phyloP scores from a whole-genome alignment of 2,797 vertebrate genomes.

The Okamejei kenojei region DNA sequence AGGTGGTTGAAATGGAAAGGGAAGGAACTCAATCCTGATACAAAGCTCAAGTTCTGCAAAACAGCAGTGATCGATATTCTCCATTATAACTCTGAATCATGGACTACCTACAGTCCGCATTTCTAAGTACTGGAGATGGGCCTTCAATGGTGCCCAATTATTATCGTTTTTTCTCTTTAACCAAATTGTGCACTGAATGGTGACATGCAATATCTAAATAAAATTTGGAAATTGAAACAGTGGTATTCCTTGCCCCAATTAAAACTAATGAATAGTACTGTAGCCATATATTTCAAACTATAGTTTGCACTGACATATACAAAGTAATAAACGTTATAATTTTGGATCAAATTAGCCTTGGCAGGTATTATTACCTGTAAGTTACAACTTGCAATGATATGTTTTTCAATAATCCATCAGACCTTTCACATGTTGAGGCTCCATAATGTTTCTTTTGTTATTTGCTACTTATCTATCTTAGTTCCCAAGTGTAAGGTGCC shows the following conservation, averaged over 20 bases:
- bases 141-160: neutral
- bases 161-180: neutral
- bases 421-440: conserved; percentile 4
- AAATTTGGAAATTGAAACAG: neutral
- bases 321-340: neutral
- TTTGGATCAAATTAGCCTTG: neutral
- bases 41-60: too few relatives aligned
- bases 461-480: neutral
- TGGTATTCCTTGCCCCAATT: neutral
- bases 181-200: neutral
- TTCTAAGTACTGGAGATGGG: too few relatives aligned
- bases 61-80: too few relatives aligned
- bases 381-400: neutral
- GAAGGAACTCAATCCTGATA: too few relatives aligned
- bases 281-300: neutral
- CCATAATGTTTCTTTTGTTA: conserved; percentile 10
- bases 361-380: conserved; percentile 9
- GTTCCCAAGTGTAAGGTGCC: neutral
- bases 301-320: neutral
- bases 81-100: too few relatives aligned
- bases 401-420: neutral
- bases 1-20: too few relatives aligned
- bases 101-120: too few relatives aligned
- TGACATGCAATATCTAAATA: neutral
- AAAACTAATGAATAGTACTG: neutral